Conservation (phyloP, 2,888 invertebrate genomes). For the Lithosia quadra region DNA sequence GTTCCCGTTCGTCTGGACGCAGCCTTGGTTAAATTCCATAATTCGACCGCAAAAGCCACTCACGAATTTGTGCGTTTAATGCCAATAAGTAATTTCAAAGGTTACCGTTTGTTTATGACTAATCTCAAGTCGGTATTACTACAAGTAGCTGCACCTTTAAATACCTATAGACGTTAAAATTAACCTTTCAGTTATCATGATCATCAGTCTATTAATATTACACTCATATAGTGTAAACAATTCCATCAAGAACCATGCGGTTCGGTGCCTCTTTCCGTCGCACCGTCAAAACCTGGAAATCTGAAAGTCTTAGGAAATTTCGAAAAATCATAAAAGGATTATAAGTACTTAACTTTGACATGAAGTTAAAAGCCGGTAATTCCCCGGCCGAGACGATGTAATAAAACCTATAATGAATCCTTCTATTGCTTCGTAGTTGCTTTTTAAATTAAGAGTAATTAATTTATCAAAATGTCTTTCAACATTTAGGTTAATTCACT, state of each 20-base stretch:
- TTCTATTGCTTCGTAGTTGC: background rate
- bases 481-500: background rate
- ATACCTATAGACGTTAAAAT: constrained; percentile 1
- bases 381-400: background rate
- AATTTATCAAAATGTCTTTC: background rate
- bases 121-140: constrained; percentile 5
- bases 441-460: background rate
- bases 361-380: background rate
- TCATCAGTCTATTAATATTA: no score
- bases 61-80: constrained; percentile 50
- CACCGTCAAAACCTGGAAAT: no score
- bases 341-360: no score
- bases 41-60: constrained; percentile 65
- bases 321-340: no score
- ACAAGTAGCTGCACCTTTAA: constrained; percentile 20
- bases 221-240: no score
- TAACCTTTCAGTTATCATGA: no score
- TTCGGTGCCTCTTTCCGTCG: no score
- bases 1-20: constrained; percentile 70
- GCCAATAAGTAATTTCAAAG: constrained; percentile 44
- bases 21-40: constrained; percentile 69
- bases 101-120: constrained; percentile 28
- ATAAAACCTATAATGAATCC: background rate
- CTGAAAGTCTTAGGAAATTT: no score
- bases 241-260: no score